Percentiles rank a stretch among this genome's conserved stretches.
These are phyloP conservation scores for Trichogramma evanescens DNA, from an alignment of 2,888 invertebrate genomes.

Conservation along the genomic window DNA sequence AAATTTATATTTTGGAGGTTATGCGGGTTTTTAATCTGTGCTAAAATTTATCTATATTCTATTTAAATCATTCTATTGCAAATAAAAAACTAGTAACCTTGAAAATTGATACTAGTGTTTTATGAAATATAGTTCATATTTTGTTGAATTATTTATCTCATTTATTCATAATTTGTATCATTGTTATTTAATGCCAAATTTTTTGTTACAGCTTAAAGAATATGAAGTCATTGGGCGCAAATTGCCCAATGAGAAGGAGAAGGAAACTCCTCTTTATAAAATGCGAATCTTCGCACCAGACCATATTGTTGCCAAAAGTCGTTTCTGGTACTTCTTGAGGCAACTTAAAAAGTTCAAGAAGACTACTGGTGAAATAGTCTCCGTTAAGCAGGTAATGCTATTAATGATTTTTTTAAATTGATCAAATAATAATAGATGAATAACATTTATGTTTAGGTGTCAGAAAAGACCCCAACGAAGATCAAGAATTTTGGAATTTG, in stretches of 20 bases:
- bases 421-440: too few species aligned
- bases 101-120: too few species aligned
- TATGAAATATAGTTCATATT: too few species aligned
- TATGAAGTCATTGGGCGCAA: conserved; percentile 98
- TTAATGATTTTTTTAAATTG: too few species aligned
- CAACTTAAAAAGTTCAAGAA: conserved; percentile 99
- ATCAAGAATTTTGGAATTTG: conserved; percentile 99
- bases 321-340: conserved; percentile 99
- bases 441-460: conserved; percentile 52
- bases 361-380: conserved; percentile 96
- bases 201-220: conserved; percentile 79
- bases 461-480: conserved; percentile 85
- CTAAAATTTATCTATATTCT: too few species aligned
- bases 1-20: too few species aligned
- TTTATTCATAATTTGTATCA: too few species aligned
- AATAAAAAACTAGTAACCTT: too few species aligned
- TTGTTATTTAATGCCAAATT: background rate
- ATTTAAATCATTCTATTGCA: too few species aligned
- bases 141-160: too few species aligned
- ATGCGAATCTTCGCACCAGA: conserved; percentile 99
- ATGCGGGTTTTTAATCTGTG: too few species aligned
- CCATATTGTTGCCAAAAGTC: conserved; percentile 93
- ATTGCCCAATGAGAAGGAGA: conserved; percentile 89
- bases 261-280: conserved; percentile 90
- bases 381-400: conserved; percentile 61